Evolutionary conservation across 1,140 invertebrate species (phyloP), one percentile per base, ranked within the genome.

Genomic region (Diorhabda sublineata): DNA sequence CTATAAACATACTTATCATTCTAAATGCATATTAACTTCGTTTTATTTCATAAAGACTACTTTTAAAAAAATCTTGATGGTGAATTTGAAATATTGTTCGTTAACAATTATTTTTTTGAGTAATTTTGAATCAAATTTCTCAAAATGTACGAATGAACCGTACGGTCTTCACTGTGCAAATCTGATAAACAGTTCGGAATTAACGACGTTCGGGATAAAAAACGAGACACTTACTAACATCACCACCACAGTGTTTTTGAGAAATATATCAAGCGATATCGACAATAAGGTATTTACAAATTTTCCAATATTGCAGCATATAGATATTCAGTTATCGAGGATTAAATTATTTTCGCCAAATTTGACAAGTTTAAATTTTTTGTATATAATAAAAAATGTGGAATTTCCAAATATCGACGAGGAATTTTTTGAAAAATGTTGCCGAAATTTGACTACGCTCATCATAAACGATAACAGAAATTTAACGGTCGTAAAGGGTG

Each of bases 251-350:
- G 43, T 66, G 9, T 66, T 57, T 58, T 66, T 66, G 42, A 66
- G 64, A 42, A 66, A 66, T 6, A 66, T n/a, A 11, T 66, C 64
- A 8, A 56, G 64, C 3, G 41, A 57, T 42, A 66, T 66, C n/a
- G 47, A 11, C n/a, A 41, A 66, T 4, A n/a, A 42, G 3, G 41
- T 43, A 3, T 66, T 66, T 58, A 6, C 52, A 42, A 43, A 42
- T 57, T 66, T 66, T 41, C 4, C 5, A 3, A 64, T 9, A 3
- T 4, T 66, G 41, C 8, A 26, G 41, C 42, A 26, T 57, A 47
- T 66, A 11, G 64, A 66, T 58, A 66, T 66, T 5, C 64, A 66
- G 44, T 66, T 66, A n/a, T 66, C 52, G 6, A 66, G 41, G 41
- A 66, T 66, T 42, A 58, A 66, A 6, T 57, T 57, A 41, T 58